These are phyloP conservation scores for Etheostoma perlongum DNA, from an alignment of 2,797 vertebrate species.

Conservation along the genomic window DNA sequence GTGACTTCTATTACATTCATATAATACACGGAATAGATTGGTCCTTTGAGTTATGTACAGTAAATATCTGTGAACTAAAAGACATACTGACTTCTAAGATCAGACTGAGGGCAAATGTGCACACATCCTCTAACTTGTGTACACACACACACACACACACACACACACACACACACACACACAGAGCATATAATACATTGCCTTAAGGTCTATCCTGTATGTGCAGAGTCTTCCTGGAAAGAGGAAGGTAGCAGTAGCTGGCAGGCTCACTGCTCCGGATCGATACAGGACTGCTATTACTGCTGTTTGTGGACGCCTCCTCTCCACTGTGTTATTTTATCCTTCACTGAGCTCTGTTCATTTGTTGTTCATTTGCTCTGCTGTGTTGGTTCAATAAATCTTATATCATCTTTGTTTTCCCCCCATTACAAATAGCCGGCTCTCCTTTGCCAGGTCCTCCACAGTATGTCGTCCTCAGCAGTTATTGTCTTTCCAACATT, in stretches of 20 bases:
- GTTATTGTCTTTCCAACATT: constrained; percentile 72
- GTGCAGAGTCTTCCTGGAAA: constrained; percentile 79
- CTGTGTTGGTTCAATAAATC: constrained; percentile 81
- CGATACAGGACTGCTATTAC: constrained; percentile 81
- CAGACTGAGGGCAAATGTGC: constrained; percentile 31
- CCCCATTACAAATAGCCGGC: constrained; percentile 68
- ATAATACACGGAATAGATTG: constrained; percentile 16
- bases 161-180: constrained; percentile 11
- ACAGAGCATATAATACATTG: constrained; percentile 54
- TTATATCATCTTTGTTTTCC: constrained; percentile 76
- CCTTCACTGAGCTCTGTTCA: constrained; percentile 78
- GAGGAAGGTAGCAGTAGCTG: constrained; percentile 78
- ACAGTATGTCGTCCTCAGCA: constrained; percentile 64
- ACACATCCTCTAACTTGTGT: constrained; percentile 38
- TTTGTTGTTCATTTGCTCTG: constrained; percentile 81
- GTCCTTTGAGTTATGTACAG: constrained; percentile 16
- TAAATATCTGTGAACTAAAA: constrained; percentile 22
- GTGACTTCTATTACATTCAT: constrained; percentile 27
- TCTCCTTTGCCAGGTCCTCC: constrained; percentile 70
- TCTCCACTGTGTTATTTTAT: constrained; percentile 81
- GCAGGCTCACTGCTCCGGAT: constrained; percentile 79
- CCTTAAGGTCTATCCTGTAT: constrained; percentile 74
- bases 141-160: not conserved
- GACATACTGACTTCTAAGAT: constrained; percentile 27
- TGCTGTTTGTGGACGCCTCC: constrained; percentile 79